Conservation (phyloP, 2,888 invertebrate genomes). For the Lingula anatina region DNA sequence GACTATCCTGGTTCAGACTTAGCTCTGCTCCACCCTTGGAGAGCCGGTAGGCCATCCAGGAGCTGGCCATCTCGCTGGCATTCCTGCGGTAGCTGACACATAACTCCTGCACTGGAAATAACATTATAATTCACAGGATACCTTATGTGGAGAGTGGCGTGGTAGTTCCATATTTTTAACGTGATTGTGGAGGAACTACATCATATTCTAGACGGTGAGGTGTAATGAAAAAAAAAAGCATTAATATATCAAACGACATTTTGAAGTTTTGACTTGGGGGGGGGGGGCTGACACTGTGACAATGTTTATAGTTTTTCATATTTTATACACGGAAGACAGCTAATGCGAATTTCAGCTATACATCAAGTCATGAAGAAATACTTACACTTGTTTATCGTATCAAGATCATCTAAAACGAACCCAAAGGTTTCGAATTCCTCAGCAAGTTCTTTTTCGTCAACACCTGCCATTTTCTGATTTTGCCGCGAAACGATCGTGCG, state of each 20-base stretch:
- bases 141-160: background rate
- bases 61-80: slow-evolving; percentile 68
- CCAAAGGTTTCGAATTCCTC: slow-evolving; percentile 38
- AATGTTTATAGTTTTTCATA: no score
- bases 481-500: no score
- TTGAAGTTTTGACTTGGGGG: no score
- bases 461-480: slow-evolving; percentile 16
- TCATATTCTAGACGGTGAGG: no score
- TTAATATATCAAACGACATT: no score
- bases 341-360: no score
- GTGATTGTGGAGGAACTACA: no score
- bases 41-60: slow-evolving; percentile 74
- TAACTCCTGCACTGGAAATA: slow-evolving; percentile 59
- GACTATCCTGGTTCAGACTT: slow-evolving; percentile 58
- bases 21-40: slow-evolving; percentile 61
- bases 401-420: slow-evolving; percentile 17
- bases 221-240: no score
- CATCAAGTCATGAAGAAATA: background rate
- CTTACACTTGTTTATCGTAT: slow-evolving; percentile 27
- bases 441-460: slow-evolving; percentile 26
- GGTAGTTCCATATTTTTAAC: no score
- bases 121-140: no score
- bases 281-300: no score
- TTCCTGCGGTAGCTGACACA: slow-evolving; percentile 62
- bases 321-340: no score